phyloP scores from a whole-genome alignment of 2,797 vertebrate genomes.

The Malurus splendens region DNA sequence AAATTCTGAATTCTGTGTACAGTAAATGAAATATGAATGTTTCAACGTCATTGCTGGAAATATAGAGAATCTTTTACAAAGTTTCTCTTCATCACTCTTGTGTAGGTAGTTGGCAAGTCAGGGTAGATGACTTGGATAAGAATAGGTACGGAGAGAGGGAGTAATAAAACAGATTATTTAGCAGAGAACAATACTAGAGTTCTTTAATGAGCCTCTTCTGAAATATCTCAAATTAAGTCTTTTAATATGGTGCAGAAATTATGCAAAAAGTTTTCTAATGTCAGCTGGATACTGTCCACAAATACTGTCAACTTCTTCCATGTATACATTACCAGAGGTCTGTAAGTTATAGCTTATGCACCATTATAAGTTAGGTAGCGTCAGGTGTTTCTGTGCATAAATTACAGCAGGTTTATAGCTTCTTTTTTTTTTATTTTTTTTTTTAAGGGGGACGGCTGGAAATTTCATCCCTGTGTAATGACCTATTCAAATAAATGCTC shows the following conservation, averaged over 20 bases:
- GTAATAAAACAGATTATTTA: conserved; percentile 10
- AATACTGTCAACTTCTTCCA: background rate
- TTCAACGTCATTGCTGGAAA: background rate
- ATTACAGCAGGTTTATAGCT: background rate
- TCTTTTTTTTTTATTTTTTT: background rate
- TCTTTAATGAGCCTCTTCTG: background rate
- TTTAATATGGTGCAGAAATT: background rate
- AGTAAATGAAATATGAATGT: background rate
- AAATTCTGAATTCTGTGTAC: background rate
- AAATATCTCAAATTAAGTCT: background rate
- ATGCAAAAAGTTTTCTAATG: background rate
- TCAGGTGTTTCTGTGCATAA: background rate
- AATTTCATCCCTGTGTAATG: background rate
- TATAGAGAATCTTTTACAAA: background rate
- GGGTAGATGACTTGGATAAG: conserved; percentile 16
- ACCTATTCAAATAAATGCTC: background rate
- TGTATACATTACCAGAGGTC: background rate
- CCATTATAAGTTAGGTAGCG: background rate
- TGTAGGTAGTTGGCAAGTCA: conserved; percentile 25
- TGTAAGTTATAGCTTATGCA: background rate
- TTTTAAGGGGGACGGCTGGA: background rate
- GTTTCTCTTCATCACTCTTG: background rate
- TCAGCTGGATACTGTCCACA: background rate
- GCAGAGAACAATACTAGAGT: conserved; percentile 11
- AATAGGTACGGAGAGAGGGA: conserved; percentile 3